phyloP scores from a whole-genome alignment of 2,797 vertebrate species.

The Trematomus bernacchii region DNA sequence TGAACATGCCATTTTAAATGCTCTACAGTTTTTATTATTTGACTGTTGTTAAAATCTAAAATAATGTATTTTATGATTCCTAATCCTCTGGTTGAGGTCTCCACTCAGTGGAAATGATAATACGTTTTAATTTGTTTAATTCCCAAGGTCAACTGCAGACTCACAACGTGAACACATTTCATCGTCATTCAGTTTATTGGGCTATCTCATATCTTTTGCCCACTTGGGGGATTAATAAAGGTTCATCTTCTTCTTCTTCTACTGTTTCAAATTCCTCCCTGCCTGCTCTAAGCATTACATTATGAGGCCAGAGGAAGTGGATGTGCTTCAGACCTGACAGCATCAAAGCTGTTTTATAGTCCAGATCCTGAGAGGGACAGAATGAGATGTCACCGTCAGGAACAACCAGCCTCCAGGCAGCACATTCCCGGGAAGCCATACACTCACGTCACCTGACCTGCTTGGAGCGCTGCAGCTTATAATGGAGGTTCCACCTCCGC shows the following conservation, averaged over 20 bases:
- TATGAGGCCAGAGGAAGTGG: slow-evolving; percentile 31
- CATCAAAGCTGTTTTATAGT: slow-evolving; percentile 51
- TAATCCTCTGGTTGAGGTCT: not conserved
- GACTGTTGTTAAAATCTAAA: slow-evolving; percentile 3
- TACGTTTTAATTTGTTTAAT: slow-evolving; percentile 47
- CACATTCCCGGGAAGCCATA: slow-evolving; percentile 44
- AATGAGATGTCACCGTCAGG: slow-evolving; percentile 63
- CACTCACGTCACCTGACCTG: slow-evolving; percentile 37
- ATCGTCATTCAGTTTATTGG: not conserved
- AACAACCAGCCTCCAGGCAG: slow-evolving; percentile 59
- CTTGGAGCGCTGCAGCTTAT: slow-evolving; percentile 34
- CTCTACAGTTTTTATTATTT: not conserved
- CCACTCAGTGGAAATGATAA: not conserved
- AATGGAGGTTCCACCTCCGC: slow-evolving; percentile 45
- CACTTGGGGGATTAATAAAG: too few species aligned
- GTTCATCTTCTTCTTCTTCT: too few species aligned
- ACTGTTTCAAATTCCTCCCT: not conserved
- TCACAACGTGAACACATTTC: not conserved
- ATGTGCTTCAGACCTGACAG: slow-evolving; percentile 54
- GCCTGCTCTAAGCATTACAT: slow-evolving; percentile 1
- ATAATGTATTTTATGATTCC: not conserved
- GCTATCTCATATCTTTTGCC: not conserved
- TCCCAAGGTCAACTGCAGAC: slow-evolving; percentile 28
- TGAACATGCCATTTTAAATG: not conserved
- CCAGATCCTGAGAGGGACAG: slow-evolving; percentile 50